These are phyloP conservation scores for Himalopsyche tibetana DNA, from an alignment of 2,888 invertebrate genomes.

Conservation along the genomic window DNA sequence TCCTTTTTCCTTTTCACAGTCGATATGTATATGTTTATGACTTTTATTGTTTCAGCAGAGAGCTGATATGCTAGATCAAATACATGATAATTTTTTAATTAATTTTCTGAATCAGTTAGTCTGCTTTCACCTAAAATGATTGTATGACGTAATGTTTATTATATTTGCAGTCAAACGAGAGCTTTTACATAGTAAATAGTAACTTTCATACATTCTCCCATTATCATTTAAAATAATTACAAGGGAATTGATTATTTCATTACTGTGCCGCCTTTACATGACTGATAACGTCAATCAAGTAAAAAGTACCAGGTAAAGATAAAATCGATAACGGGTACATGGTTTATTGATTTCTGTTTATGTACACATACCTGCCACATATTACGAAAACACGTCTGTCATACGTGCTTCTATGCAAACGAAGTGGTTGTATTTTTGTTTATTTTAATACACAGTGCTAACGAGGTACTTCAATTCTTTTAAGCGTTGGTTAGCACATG, in stretches of 20 bases:
- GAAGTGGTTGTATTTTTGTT: neutral
- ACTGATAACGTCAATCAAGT: constrained; percentile 22
- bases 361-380: constrained; percentile 15
- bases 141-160: no score
- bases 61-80: no score
- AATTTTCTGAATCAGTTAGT: no score
- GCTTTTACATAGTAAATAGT: no score
- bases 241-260: neutral
- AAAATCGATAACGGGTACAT: constrained; percentile 16
- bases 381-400: constrained; percentile 23
- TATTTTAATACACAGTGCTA: neutral
- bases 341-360: neutral
- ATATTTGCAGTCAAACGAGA: no score
- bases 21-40: no score
- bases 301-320: neutral
- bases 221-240: constrained; percentile 15
- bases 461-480: neutral
- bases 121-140: no score
- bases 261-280: neutral
- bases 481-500: neutral
- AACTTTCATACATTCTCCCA: neutral
- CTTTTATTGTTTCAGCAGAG: no score
- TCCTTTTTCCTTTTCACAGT: no score
- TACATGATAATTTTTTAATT: no score
- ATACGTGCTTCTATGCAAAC: neutral